Evolutionary conservation across 2,113 vertebrate species (phyloP).

Genomic region (Megaleporinus macrocephalus): DNA sequence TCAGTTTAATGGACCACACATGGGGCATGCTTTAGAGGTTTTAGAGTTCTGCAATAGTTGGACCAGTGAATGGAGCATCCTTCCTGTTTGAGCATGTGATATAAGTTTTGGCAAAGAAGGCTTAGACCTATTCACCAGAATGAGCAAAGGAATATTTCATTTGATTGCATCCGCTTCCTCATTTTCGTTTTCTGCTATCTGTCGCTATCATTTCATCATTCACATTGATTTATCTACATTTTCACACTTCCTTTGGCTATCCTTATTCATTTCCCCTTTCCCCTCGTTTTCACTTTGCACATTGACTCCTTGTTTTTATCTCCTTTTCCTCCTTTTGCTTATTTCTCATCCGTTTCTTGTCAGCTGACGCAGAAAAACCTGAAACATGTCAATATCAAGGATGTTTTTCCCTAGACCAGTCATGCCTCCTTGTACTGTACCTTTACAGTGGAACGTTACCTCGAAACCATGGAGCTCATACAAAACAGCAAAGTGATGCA

Average conservation of each 20-base stretch:
- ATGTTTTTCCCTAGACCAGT: background rate
- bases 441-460: background rate
- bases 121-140: background rate
- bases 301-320: too few relatives aligned
- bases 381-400: background rate
- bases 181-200: conserved; percentile 21
- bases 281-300: too few relatives aligned
- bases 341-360: background rate
- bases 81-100: conserved; percentile 18
- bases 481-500: background rate
- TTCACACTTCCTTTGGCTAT: conserved; percentile 7
- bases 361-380: background rate
- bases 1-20: too few relatives aligned
- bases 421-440: background rate
- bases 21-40: too few relatives aligned
- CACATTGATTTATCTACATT: conserved; percentile 24
- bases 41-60: background rate
- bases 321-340: background rate
- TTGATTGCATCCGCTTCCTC: conserved; percentile 9
- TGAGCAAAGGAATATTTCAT: conserved; percentile 24
- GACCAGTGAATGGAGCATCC: background rate
- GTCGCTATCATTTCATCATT: conserved; percentile 38
- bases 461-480: background rate
- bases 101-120: background rate
- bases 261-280: background rate